Evolutionary conservation across 2,797 vertebrate genomes (phyloP), one percentile per base, ranked within the genome.

Genomic region (Lutjanus argentimaculatus): DNA sequence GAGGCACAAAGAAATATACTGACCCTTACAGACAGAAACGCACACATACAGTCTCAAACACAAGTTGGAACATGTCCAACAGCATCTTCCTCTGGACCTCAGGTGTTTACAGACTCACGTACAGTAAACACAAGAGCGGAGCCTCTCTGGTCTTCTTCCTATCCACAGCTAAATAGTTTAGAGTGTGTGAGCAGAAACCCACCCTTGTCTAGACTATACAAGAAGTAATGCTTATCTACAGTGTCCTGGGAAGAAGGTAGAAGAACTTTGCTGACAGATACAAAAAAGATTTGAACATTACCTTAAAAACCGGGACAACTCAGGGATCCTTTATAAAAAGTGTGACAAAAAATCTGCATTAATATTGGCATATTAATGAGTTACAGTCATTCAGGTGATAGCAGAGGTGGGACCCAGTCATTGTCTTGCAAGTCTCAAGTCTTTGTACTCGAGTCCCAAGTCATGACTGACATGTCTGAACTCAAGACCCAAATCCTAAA

Each of bases 141-240:
- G 64, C 43, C 58, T 48, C n/a, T 12, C 55, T 63, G 45, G 66
- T 58, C 43, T 62, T 56, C 59, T 67, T 80, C 15, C 55, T 10
- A 13, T 70, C 61, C 70, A 49, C 22, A 52, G 55, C 43, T 77
- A 66, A 85, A 85, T 57, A 67, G 61, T 79, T 88, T 80, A 67
- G 17, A 61, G 59, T 52, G 17, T 25, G n/a, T 43, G 15, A 64
- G 11, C 6, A 25, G 21, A 78, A n/a, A 25, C 43, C 12, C n/a
- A 7, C 49, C n/a, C 13, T 53, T 1, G 14, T 74, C 40, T 16
- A 51, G 36, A 75, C n/a, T n/a, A 56, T 30, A 49, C 21, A 65
- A 77, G 40, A 69, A 17, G 8, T 7, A 2, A 43, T 61, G 45
- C 58, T 58, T 45, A 58, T 52, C 40, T 58, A 17, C 30, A 70